phyloP scores from a whole-genome alignment of 2,888 invertebrate species.

The Palloptera scutellata region DNA sequence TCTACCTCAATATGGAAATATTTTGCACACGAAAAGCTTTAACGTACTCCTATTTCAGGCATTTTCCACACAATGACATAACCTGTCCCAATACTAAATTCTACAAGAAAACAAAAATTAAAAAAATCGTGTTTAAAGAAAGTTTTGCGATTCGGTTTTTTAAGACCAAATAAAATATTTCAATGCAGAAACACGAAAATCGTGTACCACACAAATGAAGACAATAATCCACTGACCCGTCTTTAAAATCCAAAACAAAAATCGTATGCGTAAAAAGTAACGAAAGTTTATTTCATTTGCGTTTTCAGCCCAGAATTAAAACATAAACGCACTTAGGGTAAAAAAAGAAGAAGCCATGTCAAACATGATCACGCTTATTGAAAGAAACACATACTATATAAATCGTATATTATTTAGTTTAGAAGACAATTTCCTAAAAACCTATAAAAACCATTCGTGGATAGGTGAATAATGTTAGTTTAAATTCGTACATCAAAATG shows the following conservation, averaged over 20 bases:
- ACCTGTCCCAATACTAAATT: conserved; percentile 43
- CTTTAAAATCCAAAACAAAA: conserved; percentile 3
- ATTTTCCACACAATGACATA: conserved; percentile 32
- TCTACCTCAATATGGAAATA: too few relatives aligned
- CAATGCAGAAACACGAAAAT: conserved; percentile 32
- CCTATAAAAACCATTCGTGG: conserved; percentile 33
- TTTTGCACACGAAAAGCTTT: not conserved
- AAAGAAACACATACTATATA: not conserved
- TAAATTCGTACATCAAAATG: conserved; percentile 29
- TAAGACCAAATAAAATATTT: not conserved
- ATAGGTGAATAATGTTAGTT: conserved; percentile 27
- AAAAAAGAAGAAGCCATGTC: not conserved
- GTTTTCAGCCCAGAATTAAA: not conserved
- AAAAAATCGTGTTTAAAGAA: conserved; percentile 50
- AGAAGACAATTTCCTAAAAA: not conserved
- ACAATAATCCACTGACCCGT: conserved; percentile 22
- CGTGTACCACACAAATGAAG: conserved; percentile 32
- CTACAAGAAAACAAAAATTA: not conserved
- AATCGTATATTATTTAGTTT: too few relatives aligned
- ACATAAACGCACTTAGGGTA: not conserved
- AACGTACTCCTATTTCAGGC: not conserved
- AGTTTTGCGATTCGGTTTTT: conserved; percentile 40
- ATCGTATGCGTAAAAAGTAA: conserved; percentile 18
- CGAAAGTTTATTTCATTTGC: conserved; percentile 24
- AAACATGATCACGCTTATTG: conserved; percentile 24